Conservation (phyloP, 2,888 invertebrate genomes). For the Anaspis maculata region DNA sequence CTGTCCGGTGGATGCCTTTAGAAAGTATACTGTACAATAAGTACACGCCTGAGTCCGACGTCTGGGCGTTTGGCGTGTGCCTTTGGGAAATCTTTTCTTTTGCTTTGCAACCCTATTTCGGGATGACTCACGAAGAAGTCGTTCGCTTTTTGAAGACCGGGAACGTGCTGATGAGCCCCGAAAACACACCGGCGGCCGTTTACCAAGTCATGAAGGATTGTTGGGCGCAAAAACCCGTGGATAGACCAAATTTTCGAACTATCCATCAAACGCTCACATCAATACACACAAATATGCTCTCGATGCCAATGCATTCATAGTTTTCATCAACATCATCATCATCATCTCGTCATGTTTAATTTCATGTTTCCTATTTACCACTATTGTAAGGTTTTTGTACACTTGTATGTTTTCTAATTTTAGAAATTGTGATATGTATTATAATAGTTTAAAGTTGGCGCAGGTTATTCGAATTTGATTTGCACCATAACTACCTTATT, state of each 20-base stretch:
- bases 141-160: slow-evolving; percentile 91
- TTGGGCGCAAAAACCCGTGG: slow-evolving; percentile 81
- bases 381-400: neutral
- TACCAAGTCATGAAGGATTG: slow-evolving; percentile 91
- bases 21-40: slow-evolving; percentile 95
- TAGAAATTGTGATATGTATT: slow-evolving; percentile 15
- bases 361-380: neutral
- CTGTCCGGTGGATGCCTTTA: slow-evolving; percentile 96
- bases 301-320: slow-evolving; percentile 21
- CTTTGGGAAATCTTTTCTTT: slow-evolving; percentile 97
- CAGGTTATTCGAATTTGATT: slow-evolving; percentile 1
- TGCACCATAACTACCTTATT: neutral
- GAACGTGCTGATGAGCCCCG: slow-evolving; percentile 82
- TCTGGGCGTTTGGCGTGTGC: slow-evolving; percentile 95
- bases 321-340: neutral
- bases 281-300: slow-evolving; percentile 33
- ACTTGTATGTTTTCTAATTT: slow-evolving; percentile 5
- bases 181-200: slow-evolving; percentile 76
- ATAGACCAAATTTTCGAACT: slow-evolving; percentile 77
- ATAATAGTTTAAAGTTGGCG: slow-evolving; percentile 8
- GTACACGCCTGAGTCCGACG: slow-evolving; percentile 92
- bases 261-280: slow-evolving; percentile 64
- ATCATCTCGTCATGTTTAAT: neutral
- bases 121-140: slow-evolving; percentile 95
- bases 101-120: slow-evolving; percentile 93